These are phyloP conservation scores for Volucella inanis DNA, from an alignment of 2,888 invertebrate species.

Conservation along the genomic window DNA sequence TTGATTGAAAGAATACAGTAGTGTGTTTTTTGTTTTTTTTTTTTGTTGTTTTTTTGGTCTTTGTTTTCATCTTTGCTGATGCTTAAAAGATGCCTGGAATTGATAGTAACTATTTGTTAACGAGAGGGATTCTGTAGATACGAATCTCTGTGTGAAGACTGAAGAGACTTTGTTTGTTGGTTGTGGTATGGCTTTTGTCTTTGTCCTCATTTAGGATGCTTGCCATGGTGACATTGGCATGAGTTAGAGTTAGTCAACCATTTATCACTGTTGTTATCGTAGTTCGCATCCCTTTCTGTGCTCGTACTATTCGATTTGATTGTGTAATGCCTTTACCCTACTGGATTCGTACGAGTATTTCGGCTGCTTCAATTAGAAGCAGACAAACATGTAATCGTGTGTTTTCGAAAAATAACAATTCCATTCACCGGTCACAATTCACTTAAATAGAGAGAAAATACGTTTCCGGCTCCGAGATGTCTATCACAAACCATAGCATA, in stretches of 20 bases:
- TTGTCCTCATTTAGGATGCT: not conserved
- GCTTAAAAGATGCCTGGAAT: slow-evolving; percentile 73
- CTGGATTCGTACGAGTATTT: slow-evolving; percentile 36
- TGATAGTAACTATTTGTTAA: slow-evolving; percentile 74
- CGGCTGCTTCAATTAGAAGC: slow-evolving; percentile 70
- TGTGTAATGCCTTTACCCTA: not conserved
- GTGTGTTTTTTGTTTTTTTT: slow-evolving; percentile 27
- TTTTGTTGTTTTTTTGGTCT: slow-evolving; percentile 12
- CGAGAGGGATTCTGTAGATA: slow-evolving; percentile 71
- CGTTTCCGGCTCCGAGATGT: slow-evolving; percentile 73
- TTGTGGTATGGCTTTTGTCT: slow-evolving; percentile 39
- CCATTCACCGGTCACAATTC: slow-evolving; percentile 55
- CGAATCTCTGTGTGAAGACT: slow-evolving; percentile 49
- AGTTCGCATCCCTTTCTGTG: slow-evolving; percentile 50
- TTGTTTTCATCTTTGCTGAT: slow-evolving; percentile 69
- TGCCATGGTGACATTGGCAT: slow-evolving; percentile 32
- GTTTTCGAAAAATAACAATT: slow-evolving; percentile 63
- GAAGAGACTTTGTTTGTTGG: slow-evolving; percentile 53
- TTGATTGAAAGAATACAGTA: slow-evolving; percentile 68
- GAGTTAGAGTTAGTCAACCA: slow-evolving; percentile 56
- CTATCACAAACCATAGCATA: slow-evolving; percentile 71
- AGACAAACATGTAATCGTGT: slow-evolving; percentile 63
- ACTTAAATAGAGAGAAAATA: slow-evolving; percentile 46
- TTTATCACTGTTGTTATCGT: slow-evolving; percentile 68
- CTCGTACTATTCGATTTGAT: not conserved